Evolutionary conservation across 1,140 invertebrate genomes (phyloP), one percentile per base, ranked within the genome.

Genomic region (Andricus grossulariae): DNA sequence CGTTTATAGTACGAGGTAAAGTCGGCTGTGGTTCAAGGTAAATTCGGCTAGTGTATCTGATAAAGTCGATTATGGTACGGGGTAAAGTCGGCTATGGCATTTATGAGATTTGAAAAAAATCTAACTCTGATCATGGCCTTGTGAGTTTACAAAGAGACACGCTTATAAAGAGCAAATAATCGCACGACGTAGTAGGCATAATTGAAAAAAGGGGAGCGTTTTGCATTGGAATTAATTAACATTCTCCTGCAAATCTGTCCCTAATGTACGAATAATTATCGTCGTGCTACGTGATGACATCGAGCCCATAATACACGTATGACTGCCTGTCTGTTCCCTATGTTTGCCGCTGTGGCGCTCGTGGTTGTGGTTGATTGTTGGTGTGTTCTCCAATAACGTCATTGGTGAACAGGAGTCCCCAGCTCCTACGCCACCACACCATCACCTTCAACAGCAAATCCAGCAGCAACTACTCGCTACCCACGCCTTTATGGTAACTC

Each of bases 401-500:
- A 90, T 91, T 91, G 90, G 89, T 90, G 90, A 91, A 91, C 88
- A 92, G 90, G 90, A 92, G 90, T 88, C 89, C 87, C 87, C 89
- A 84, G 86, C 90, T 90, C 90, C 90, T 92, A 88, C 89, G 89
- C 87, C 90, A 90, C 86, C 88, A 89, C 90, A 91, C 86, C 90
- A 91, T 89, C 90, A 91, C 88, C 90, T 92, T 90, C 91, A 92
- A 91, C 91, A 92, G 88, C 91, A 92, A 91, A 91, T 92, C 91
- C 91, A 92, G 89, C 91, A 91, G 89, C 91, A 92, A 91, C 91
- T 92, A 90, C 90, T 92, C 89, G 90, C 90, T 92, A 92, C 91
- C 90, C 91, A 92, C 90, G 90, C 90, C 90, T 90, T 92, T 91
- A 91, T 92, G 90, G 90, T 92, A 92, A 92, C 90, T 91, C 89